Base-by-base conservation (phyloP, 2,113 vertebrate genomes). In the Sterna hirundo region DNA sequence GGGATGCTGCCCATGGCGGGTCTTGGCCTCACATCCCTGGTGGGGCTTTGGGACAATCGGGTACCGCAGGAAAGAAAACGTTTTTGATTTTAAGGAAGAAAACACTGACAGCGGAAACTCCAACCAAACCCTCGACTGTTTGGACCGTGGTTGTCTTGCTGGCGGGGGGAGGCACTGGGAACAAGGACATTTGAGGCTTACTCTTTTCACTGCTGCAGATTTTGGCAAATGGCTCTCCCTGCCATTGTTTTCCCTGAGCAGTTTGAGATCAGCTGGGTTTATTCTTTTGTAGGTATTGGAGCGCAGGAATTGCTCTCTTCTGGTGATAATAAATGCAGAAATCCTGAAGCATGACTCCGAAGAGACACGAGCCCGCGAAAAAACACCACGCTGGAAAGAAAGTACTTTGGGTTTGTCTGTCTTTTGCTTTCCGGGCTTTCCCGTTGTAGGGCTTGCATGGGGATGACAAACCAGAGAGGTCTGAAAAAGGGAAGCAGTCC, bases 211-310 rank as follows among this genome's bases (percentile, higher is more conserved):
- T 92, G 81, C 86, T 76, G 91, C 62, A 79, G 81, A 62, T 90
- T 69, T 90, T 92, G 88, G 94, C 88, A 54, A 52, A 60, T 79
- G 3, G 2, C 40, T 86, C 57, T 89, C 77, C n/a, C 69, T 94
- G 65, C 61, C 57, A 23, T 64, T 40, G 86, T 69, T 93, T 87
- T 89, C 74, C 84, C 70, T 78, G 38, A 93, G 93, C 84, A 89
- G 74, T 84, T 60, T 94, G 83, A 88, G 86, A 95, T 97, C 94
- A 97, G 86, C 77, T 96, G 95, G 91, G 74, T 76, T 94, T 97
- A 79, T 82, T 95, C 80, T 90, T 92, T 92, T 86, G 64, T 84
- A 70, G 86, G 55, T 78, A 40, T 9, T 93, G 80, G 44, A 92
- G 90, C 75, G 80, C 70, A 44, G 81, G 83, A 93, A 91, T 82